Base-by-base conservation (phyloP, 1,140 invertebrate genomes). In the Drosophila kepulauana region DNA sequence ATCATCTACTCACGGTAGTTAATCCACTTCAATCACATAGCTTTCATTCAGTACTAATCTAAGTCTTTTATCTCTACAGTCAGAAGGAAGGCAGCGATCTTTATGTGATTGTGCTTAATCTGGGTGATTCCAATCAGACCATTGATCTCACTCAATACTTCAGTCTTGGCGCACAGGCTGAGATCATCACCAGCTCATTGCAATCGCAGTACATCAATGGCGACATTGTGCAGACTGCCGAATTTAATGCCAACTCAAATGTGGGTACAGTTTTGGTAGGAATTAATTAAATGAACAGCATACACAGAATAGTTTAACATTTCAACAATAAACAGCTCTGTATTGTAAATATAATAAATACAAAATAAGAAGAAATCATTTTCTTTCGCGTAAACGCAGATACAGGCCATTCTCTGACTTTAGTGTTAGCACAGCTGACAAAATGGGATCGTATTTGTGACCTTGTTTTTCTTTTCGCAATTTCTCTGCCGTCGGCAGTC, bases 351-450 rank as follows among this genome's bases (percentile, higher is more conserved):
- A 6, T 28, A 38, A 56, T 15, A 13, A 20, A 28, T 33, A 57
- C 11, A 45, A n/a, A 35, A 8, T 41, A 41, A 45, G 7, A 13
- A 0, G 35, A 28, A 20, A 1, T 45, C 68, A 88, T 10, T 76
- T 59, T 25, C 82, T 56, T 20, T 79, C 61, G 8, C 74, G 78
- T 33, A 92, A 51, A 8, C 91, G 75, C 13, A 92, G 41, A 30
- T 78, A 49, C 1, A 92, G 62, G 5, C 91, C 91, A 65, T 92
- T 92, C 1, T 82, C 81, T 0, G 91, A 91, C 61, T 92, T 92
- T 0, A 92, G 49, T 0, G 89, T 92, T 5, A 92, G 43, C 6
- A 90, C 79, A 0, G 86, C 75, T 0, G 78, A 75, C 28, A 92
- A 63, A 45, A 88, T 72, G 0, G 91, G 91, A 77, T 91, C 91